Percentiles rank a stretch among this genome's conserved stretches.
Evolutionary conservation across 1,140 invertebrate species (phyloP).

Genomic region (Brevipalpus yothersi): DNA sequence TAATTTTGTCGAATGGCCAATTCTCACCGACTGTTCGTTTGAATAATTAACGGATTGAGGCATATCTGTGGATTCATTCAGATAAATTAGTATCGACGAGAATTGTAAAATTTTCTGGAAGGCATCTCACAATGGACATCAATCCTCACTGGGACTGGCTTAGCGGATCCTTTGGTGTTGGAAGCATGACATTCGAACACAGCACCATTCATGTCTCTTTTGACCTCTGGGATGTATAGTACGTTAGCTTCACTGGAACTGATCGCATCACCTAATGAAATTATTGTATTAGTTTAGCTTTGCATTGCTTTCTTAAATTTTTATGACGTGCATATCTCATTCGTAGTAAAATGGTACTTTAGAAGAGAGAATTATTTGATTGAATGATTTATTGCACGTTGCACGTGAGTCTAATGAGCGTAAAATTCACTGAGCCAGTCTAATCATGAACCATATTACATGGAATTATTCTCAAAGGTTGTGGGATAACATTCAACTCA

Average conservation of each 20-base stretch:
- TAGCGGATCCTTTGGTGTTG: constrained; percentile 3
- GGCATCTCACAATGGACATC: constrained; percentile 4
- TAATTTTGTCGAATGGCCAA: not conserved
- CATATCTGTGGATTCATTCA: not conserved
- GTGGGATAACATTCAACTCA: too few relatives aligned
- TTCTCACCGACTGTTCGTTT: not conserved
- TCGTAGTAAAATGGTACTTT: too few relatives aligned
- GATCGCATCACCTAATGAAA: not conserved
- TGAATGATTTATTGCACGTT: too few relatives aligned
- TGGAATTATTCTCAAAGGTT: too few relatives aligned
- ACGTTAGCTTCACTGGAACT: not conserved
- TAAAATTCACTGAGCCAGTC: too few relatives aligned
- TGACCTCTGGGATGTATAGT: not conserved
- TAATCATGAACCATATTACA: too few relatives aligned
- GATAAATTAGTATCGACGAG: not conserved
- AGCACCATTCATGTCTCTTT: constrained; percentile 1
- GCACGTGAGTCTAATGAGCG: too few relatives aligned
- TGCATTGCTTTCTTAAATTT: too few relatives aligned
- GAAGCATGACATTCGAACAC: constrained; percentile 5
- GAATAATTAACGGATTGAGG: constrained; percentile 1
- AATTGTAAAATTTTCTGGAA: not conserved
- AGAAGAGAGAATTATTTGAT: too few relatives aligned
- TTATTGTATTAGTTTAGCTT: too few relatives aligned
- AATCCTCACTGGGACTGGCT: not conserved
- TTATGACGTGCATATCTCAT: too few relatives aligned